These are phyloP conservation scores for Fratercula arctica DNA, from an alignment of 2,797 vertebrate genomes.

Conservation along the genomic window DNA sequence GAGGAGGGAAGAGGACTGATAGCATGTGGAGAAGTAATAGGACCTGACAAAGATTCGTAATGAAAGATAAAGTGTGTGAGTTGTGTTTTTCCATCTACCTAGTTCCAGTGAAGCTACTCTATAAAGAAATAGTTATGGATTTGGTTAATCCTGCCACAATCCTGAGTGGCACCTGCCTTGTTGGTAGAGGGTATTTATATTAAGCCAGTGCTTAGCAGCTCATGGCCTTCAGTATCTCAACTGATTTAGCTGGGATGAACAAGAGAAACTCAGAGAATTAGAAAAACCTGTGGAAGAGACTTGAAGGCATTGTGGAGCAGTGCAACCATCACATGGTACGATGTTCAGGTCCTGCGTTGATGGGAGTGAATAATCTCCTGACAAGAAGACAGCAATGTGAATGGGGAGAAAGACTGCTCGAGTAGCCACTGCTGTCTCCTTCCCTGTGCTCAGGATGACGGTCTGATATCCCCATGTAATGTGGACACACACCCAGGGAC, in stretches of 20 bases:
- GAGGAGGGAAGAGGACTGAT: background rate
- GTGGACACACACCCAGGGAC: rapidly evolving
- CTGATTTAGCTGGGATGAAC: background rate
- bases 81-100: background rate
- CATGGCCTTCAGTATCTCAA: background rate
- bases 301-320: background rate
- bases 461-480: background rate
- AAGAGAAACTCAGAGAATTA: background rate
- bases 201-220: background rate
- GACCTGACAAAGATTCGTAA: background rate
- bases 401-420: rapidly evolving
- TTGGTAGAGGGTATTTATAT: background rate
- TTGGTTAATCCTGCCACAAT: background rate
- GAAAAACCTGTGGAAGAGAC: background rate
- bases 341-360: background rate
- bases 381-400: background rate
- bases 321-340: rapidly evolving
- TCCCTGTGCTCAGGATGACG: rapidly evolving
- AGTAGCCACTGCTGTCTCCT: background rate
- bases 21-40: background rate
- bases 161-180: background rate
- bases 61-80: background rate
- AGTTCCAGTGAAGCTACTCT: background rate
- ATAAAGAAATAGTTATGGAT: background rate
- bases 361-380: background rate